A percentile compares a stretch with the other conserved stretches of the same genome.
These are phyloP conservation scores for Macrostomum lignano DNA, from an alignment of 1,140 invertebrate species.

Conservation along the genomic window DNA sequence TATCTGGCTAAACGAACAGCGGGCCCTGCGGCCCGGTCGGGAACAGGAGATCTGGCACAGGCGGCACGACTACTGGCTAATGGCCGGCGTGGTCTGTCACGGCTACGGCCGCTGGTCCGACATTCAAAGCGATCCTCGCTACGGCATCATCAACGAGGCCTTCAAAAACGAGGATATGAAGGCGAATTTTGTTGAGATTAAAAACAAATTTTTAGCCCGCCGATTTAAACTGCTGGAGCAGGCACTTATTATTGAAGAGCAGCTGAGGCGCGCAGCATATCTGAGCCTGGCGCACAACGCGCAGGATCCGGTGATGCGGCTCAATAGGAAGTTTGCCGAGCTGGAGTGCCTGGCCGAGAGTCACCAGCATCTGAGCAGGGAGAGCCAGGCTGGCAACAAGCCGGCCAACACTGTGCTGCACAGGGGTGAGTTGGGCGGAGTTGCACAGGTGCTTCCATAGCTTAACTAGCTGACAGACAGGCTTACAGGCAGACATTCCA, in stretches of 20 bases:
- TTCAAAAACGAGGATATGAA: slow-evolving; percentile 77
- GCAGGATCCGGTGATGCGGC: slow-evolving; percentile 64
- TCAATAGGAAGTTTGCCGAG: slow-evolving; percentile 35
- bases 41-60: slow-evolving; percentile 35
- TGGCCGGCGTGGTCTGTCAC: slow-evolving; percentile 69
- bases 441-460: too few relatives aligned
- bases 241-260: slow-evolving; percentile 91
- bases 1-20: slow-evolving; percentile 89
- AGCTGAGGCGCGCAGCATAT: slow-evolving; percentile 74
- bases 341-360: slow-evolving; percentile 72
- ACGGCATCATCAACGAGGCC: slow-evolving; percentile 92
- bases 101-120: slow-evolving; percentile 98
- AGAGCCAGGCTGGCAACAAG: slow-evolving; percentile 82
- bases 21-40: slow-evolving; percentile 55
- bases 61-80: slow-evolving; percentile 89
- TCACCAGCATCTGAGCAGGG: slow-evolving; percentile 82
- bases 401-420: slow-evolving; percentile 90
- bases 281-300: slow-evolving; percentile 84
- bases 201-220: slow-evolving; percentile 90
- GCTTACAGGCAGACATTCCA: too few relatives aligned
- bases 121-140: slow-evolving; percentile 81
- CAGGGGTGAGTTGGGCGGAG: slow-evolving; percentile 41
- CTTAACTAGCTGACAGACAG: too few relatives aligned
- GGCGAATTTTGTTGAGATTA: slow-evolving; percentile 86
- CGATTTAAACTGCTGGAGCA: slow-evolving; percentile 88